Percentiles rank a stretch among this genome's conserved stretches.
Conservation (phyloP, 2,888 invertebrate genomes). For the Hydrotaea diabolus region DNA sequence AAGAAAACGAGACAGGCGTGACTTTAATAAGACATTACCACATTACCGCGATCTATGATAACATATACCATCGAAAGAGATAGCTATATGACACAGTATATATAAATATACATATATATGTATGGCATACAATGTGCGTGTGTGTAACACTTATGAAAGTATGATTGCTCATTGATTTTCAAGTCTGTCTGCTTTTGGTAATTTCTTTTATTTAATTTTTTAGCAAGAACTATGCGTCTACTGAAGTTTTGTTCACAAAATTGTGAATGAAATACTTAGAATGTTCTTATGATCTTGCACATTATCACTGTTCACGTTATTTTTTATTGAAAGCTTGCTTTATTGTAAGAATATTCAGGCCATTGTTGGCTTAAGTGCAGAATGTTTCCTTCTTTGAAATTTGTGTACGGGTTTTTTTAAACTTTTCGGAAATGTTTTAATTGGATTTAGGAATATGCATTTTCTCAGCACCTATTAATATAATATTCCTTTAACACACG, state of each 20-base stretch:
- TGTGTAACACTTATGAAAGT: constrained; percentile 59
- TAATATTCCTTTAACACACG: constrained; percentile 42
- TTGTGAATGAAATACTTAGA: background rate
- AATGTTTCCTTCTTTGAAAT: constrained; percentile 11
- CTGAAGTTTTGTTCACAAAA: background rate
- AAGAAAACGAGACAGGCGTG: constrained; percentile 61
- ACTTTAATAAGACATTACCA: constrained; percentile 46
- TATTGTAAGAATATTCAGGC: constrained; percentile 3
- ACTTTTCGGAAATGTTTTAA: constrained; percentile 11
- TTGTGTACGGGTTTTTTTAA: background rate
- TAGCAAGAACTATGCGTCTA: constrained; percentile 13
- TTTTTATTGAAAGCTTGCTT: background rate
- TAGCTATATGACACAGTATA: constrained; percentile 41
- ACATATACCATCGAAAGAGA: constrained; percentile 50
- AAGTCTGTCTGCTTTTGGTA: constrained; percentile 57
- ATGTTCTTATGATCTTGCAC: background rate
- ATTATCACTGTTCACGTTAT: background rate
- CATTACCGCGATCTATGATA: constrained; percentile 45
- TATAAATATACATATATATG: background rate
- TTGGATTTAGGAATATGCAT: constrained; percentile 17
- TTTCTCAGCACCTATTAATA: constrained; percentile 30
- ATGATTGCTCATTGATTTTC: constrained; percentile 75
- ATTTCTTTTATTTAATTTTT: constrained; percentile 38
- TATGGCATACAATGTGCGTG: constrained; percentile 6
- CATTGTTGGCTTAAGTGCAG: constrained; percentile 10